Evolutionary conservation across 2,113 vertebrate species (phyloP).

Genomic region (Semnornis frantzii): DNA sequence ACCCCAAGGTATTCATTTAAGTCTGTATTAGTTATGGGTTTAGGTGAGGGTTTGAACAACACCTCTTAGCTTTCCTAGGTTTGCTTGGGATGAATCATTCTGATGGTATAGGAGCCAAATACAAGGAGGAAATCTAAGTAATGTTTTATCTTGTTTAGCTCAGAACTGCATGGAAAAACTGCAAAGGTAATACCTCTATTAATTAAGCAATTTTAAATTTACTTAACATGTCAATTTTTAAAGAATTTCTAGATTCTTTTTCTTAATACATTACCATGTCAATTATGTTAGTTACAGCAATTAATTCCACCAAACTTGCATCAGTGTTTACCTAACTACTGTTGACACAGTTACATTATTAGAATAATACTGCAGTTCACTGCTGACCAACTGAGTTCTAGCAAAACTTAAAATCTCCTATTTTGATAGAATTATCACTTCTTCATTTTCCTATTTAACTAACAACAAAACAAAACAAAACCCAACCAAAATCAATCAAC

Average conservation of each 20-base stretch:
- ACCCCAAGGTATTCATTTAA: background rate
- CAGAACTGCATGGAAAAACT: background rate
- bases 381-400: background rate
- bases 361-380: background rate
- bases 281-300: background rate
- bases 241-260: background rate
- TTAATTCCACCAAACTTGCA: background rate
- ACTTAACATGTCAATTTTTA: background rate
- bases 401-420: background rate
- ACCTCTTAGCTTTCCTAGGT: background rate
- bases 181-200: background rate
- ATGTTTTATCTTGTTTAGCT: background rate
- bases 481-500: too few relatives aligned
- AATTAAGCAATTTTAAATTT: background rate
- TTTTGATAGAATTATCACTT: background rate
- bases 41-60: background rate
- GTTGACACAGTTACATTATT: background rate
- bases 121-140: background rate
- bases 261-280: background rate
- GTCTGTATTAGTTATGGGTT: background rate
- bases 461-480: background rate
- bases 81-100: background rate
- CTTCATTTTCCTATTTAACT: background rate
- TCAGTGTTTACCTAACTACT: background rate
- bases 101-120: background rate